These are phyloP conservation scores for Scalopus aquaticus DNA, from an alignment of 2,113 vertebrate genomes.

Conservation along the genomic window DNA sequence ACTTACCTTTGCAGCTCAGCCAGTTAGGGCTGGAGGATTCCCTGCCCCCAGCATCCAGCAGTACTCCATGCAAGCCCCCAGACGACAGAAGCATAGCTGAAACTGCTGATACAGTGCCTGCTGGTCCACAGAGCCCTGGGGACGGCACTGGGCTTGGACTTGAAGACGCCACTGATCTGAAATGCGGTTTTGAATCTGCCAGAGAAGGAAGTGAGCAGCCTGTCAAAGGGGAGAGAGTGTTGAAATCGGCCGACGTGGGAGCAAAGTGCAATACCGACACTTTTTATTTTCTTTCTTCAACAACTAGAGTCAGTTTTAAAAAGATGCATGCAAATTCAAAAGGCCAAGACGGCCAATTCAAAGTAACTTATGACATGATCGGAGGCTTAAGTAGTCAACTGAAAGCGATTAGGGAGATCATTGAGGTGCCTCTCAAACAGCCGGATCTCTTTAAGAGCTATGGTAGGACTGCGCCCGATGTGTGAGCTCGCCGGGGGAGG, in stretches of 20 bases:
- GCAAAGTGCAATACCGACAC: conserved; percentile 79
- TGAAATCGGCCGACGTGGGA: conserved; percentile 69
- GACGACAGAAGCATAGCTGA: conserved; percentile 53
- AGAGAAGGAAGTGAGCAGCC: conserved; percentile 36
- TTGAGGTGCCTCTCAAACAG: conserved; percentile 95
- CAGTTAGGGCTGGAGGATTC: conserved; percentile 84
- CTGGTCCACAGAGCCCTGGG: background rate
- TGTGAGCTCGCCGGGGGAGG: no score
- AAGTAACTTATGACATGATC: conserved; percentile 94
- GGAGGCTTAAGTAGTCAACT: conserved; percentile 93
- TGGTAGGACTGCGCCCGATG: conserved; percentile 82
- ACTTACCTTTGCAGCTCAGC: conserved; percentile 89
- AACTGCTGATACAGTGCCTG: background rate
- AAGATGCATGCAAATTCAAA: conserved; percentile 44
- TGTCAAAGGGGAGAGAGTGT: background rate
- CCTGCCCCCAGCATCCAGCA: conserved; percentile 65
- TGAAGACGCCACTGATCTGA: background rate
- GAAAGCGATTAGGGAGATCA: conserved; percentile 91
- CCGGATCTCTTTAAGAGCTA: conserved; percentile 93
- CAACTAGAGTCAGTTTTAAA: conserved; percentile 87
- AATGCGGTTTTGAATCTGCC: background rate
- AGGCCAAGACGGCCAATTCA: conserved; percentile 74
- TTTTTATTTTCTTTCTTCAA: conserved; percentile 91
- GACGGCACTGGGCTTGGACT: background rate
- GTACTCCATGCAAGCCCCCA: conserved; percentile 81